Evolutionary conservation across 2,113 vertebrate species (phyloP), one percentile per base, ranked within the genome.

Genomic region (Circaetus cinerascens): DNA sequence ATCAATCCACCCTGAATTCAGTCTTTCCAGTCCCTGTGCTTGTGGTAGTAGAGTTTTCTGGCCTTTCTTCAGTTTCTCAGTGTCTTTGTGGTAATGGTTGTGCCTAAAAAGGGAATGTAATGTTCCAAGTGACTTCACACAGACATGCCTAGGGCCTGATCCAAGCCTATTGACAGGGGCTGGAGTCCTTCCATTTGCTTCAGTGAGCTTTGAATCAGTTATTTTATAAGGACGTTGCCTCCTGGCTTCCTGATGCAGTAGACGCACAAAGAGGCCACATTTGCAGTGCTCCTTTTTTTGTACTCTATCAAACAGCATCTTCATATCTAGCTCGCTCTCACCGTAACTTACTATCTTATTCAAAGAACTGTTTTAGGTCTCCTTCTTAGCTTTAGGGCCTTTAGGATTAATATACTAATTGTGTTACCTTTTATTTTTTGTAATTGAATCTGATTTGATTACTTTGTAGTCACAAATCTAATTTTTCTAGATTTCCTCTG

Each of bases 101-200:
- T 92, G 93, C 95, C 97, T 94, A 91, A 96, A 96, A 96, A 95
- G 77, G 93, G 96, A 96, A 96, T 97, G 92, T 93, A 96, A 86
- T 96, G 96, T 96, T 96, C 96, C 95, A 94, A 96, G 85, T 96
- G 93, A 97, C 93, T 96, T 97, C 97, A 96, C 95, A 88, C 93
- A 94, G 92, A 94, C 87, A 97, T 96, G 96, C 96, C 72, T 94
- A 94, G 93, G 78, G 95, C 92, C 92, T 90, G 96, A 93, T 97
- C 95, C 96, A 97, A 97, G 96, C 81, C 96, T 96, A 96, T 96
- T 97, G 95, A 96, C 62, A 88, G 25, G 55, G 56, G 69, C 64
- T 97, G 96, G 95, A 96, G 96, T 91, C 85, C 74, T 95, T 96
- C 96, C 97, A 95, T 93, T 95, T 96, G 93, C 95, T 96, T 92